Conservation (phyloP, 2,888 invertebrate species). For the Agonopterix subpropinquella region DNA sequence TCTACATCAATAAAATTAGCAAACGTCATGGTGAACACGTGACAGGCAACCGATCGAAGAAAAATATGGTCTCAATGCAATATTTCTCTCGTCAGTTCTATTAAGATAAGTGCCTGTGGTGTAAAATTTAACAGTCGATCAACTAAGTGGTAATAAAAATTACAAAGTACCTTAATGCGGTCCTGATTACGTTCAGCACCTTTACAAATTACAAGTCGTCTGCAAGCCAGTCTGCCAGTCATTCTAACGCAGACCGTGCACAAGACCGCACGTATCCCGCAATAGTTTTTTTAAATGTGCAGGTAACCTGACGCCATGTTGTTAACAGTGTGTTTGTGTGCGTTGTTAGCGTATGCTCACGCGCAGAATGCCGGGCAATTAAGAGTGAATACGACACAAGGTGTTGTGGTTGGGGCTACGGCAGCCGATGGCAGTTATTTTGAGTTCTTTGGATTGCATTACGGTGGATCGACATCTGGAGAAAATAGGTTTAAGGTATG, state of each 20-base stretch:
- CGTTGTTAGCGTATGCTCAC: slow-evolving; percentile 15
- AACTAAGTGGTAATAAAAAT: no score
- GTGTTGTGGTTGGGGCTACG: slow-evolving; percentile 36
- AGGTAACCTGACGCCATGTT: slow-evolving; percentile 3
- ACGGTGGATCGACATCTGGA: slow-evolving; percentile 31
- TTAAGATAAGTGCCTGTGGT: no score
- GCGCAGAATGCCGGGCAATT: slow-evolving; percentile 29
- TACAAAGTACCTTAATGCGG: no score
- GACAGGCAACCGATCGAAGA: no score
- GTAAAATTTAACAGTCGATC: no score
- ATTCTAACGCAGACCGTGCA: neutral
- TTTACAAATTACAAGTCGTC: neutral
- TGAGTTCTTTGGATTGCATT: slow-evolving; percentile 53
- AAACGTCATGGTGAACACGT: no score
- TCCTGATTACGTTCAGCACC: no score
- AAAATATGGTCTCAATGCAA: no score
- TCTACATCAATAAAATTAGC: no score
- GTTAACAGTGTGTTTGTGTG: slow-evolving; percentile 20
- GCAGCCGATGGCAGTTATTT: slow-evolving; percentile 37
- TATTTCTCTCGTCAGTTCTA: no score
- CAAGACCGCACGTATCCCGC: neutral
- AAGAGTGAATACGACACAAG: slow-evolving; percentile 45
- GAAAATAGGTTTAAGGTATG: slow-evolving; percentile 32
- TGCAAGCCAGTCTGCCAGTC: neutral
- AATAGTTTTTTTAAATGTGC: neutral